Evolutionary conservation across 2,888 invertebrate species (phyloP), one percentile per base, ranked within the genome.

Genomic region (Liodrosophila aerea): DNA sequence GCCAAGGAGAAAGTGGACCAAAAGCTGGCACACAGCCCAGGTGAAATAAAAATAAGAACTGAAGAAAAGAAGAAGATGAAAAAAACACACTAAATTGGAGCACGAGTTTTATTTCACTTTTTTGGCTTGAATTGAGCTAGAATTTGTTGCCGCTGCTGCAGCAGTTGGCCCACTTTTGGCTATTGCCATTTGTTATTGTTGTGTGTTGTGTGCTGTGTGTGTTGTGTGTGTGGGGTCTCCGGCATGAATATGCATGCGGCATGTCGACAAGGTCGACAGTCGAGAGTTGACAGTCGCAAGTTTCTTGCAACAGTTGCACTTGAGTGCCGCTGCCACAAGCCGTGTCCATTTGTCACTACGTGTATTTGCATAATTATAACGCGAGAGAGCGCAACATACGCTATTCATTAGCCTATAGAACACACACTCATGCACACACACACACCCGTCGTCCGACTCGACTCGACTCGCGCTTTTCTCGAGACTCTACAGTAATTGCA

Each of bases 201-300:
- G 51, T 52, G 39, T 50, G 22, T 5, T 65, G 41, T 18, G 33
- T 50, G 15, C 4, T 18, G 13, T 46, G 15, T 30, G 9, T 40
- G 9, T 51, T 12, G 31, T 50, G 30, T 36, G 41, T 43, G 29
- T 39, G 58, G 30, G 45, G 8, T 7, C 18, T 30, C 53, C 69
- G 81, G 81, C 84, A 85, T 80, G 85, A 83, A 85, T 83, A 73
- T 85, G 80, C 83, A 82, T 78, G 77, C 80, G 64, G 74, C 81
- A 70, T 76, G 66, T 56, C 69, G 71, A 54, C 69, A 71, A 73
- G 77, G 62, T 81, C 64, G 75, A 34, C 41, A 22, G 22, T 22
- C n/a, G n/a, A n/a, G n/a, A n/a, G n/a, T n/a, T n/a, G 15, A 39
- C 15, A 9, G 37, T 13, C 34, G 16, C 37, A 40, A 49, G 61